These are phyloP conservation scores for Agrotis segetum DNA, from an alignment of 2,888 invertebrate species.

Conservation along the genomic window DNA sequence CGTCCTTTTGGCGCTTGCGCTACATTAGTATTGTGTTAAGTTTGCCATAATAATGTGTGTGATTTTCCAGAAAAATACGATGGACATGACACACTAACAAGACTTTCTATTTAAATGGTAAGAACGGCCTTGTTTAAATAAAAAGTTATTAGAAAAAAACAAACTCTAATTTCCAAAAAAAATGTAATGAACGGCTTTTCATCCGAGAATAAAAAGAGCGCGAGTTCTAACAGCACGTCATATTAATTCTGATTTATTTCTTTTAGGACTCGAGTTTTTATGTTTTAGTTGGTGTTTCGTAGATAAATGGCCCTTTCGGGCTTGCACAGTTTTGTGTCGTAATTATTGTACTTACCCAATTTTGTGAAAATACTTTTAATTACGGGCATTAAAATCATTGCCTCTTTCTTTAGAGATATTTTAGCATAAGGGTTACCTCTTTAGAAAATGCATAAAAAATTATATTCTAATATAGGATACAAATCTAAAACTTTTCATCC, in stretches of 20 bases:
- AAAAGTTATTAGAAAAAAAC: neutral
- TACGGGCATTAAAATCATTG: too few relatives aligned
- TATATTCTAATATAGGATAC: too few relatives aligned
- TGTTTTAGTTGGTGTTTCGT: constrained; percentile 1
- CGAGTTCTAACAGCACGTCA: constrained; percentile 30
- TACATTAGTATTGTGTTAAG: too few relatives aligned
- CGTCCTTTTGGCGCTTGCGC: too few relatives aligned
- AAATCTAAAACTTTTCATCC: too few relatives aligned
- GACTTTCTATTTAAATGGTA: neutral
- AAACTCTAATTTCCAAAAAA: constrained; percentile 5
- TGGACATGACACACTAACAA: too few relatives aligned
- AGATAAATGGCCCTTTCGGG: constrained; percentile 3
- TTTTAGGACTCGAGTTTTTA: constrained; percentile 13
- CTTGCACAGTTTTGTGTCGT: neutral
- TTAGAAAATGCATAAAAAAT: too few relatives aligned
- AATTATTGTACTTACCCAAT: neutral
- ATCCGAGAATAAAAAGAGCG: constrained; percentile 15
- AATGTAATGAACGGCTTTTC: constrained; percentile 14
- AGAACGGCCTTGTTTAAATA: neutral
- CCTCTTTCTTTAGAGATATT: too few relatives aligned
- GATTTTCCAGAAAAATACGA: too few relatives aligned
- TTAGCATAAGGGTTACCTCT: too few relatives aligned
- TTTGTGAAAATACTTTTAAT: too few relatives aligned
- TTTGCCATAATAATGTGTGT: too few relatives aligned
- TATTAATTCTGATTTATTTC: constrained; percentile 37